Percentiles rank a stretch among this genome's conserved stretches.
Evolutionary conservation across 2,113 vertebrate species (phyloP).

Genomic region (Limanda limanda): DNA sequence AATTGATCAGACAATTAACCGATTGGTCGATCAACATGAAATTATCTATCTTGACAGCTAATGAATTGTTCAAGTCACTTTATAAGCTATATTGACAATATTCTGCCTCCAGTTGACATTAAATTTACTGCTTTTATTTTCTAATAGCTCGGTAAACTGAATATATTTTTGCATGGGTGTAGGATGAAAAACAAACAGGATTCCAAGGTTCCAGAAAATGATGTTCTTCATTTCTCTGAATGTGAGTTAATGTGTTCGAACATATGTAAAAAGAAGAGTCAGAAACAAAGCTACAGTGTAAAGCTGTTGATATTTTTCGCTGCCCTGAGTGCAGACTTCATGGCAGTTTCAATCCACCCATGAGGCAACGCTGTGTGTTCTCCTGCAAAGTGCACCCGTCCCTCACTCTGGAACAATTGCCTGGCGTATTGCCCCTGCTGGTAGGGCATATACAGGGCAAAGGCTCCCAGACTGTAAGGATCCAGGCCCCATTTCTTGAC

Average conservation of each 20-base stretch:
- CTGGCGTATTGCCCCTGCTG: conserved; percentile 76
- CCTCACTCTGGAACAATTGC: conserved; percentile 79
- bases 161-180: too few relatives aligned
- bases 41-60: too few relatives aligned
- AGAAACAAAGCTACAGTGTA: conserved; percentile 31
- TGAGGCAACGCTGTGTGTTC: conserved; percentile 87
- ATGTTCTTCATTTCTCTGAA: not conserved
- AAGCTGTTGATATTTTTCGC: conserved; percentile 80
- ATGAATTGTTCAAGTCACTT: too few relatives aligned
- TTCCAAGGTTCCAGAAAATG: not conserved
- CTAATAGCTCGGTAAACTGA: too few relatives aligned
- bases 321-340: conserved; percentile 86
- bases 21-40: too few relatives aligned
- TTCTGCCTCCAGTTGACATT: too few relatives aligned
- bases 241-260: not conserved
- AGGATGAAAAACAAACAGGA: too few relatives aligned
- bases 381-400: conserved; percentile 84
- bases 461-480: conserved; percentile 80
- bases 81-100: too few relatives aligned
- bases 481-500: conserved; percentile 88
- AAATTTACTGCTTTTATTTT: too few relatives aligned
- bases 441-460: conserved; percentile 85
- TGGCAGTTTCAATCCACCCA: conserved; percentile 87
- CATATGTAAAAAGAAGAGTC: not conserved
- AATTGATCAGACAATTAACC: too few relatives aligned